Base-by-base conservation (phyloP, 2,113 vertebrate species). In the Clarias batrachus region DNA sequence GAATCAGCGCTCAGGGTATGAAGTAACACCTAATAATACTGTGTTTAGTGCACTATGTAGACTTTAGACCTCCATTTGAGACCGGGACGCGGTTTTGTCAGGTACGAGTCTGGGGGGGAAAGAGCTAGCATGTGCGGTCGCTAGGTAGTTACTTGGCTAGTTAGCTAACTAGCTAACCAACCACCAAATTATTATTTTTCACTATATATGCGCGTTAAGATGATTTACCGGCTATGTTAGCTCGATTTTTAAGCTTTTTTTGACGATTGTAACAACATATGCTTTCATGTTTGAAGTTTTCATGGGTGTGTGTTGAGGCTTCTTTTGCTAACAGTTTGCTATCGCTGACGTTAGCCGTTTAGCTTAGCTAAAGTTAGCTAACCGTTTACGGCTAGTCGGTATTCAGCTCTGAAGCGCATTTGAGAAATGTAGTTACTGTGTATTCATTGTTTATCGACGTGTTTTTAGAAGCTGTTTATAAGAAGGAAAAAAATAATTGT, bases 291-390 rank as follows among this genome's bases (percentile, higher is more conserved):
- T 48, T 48, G 41, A 56, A 57, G 8, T 77, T 37, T 77, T 81
- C 74, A 17, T 3, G 3, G 30, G 41, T 63, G 10, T 33, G 56
- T 57, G 56, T 84, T 73, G 19, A 81, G n/a, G 37, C 27, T 83
- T 81, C 62, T 68, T 66, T 57, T 11, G 60, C 80, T 60, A 83
- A 83, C 71, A 41, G 54, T 74, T 48, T 71, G 73, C 66, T 88
- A 85, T 87, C 85, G 17, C n/a, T 70, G 52, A 68, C 48, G 68
- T 85, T 85, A 79, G 74, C 74, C 19, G 48, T 21, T 57, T 59
- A 33, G 77, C 56, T 56, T 54, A 52, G 70, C 30, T 73, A 41
- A 23, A 52, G 65, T 41, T 52, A 77, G 33, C 57, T 54, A 54
- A 52, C n/a, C 25, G 11, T 60, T 63, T 33, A 48, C 8, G n/a